Conservation (phyloP, 1,140 invertebrate genomes). For the Oscheius sp. region DNA sequence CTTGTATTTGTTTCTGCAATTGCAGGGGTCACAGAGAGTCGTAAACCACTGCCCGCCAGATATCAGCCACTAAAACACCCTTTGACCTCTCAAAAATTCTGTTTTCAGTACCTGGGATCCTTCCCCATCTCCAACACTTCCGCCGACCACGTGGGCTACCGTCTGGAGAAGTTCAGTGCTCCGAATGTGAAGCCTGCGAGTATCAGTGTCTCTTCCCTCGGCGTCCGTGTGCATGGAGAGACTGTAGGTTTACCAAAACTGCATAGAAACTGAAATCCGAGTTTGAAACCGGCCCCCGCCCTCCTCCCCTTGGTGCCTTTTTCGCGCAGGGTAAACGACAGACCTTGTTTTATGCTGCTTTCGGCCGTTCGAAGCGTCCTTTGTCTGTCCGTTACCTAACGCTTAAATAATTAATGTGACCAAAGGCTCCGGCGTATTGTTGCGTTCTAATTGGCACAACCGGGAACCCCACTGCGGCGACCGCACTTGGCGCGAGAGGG, state of each 20-base stretch:
- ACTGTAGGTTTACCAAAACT: neutral
- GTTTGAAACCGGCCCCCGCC: neutral
- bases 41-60: too few species aligned
- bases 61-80: too few species aligned
- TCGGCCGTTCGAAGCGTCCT: too few species aligned
- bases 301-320: neutral
- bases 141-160: neutral
- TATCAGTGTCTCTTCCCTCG: constrained; percentile 6
- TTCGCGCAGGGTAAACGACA: neutral
- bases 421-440: constrained; percentile 1
- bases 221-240: neutral
- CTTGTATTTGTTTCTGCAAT: too few species aligned
- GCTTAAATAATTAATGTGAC: constrained; percentile 7
- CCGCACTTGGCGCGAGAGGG: too few species aligned
- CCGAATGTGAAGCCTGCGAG: neutral
- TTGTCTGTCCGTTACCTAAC: too few species aligned
- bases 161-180: neutral
- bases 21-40: too few species aligned
- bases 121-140: constrained; percentile 17
- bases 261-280: neutral
- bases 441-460: constrained; percentile 1
- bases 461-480: too few species aligned
- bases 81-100: neutral
- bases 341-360: too few species aligned
- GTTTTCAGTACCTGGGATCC: constrained; percentile 10